These are phyloP conservation scores for Ips typographus DNA, from an alignment of 1,140 invertebrate species.

Conservation along the genomic window DNA sequence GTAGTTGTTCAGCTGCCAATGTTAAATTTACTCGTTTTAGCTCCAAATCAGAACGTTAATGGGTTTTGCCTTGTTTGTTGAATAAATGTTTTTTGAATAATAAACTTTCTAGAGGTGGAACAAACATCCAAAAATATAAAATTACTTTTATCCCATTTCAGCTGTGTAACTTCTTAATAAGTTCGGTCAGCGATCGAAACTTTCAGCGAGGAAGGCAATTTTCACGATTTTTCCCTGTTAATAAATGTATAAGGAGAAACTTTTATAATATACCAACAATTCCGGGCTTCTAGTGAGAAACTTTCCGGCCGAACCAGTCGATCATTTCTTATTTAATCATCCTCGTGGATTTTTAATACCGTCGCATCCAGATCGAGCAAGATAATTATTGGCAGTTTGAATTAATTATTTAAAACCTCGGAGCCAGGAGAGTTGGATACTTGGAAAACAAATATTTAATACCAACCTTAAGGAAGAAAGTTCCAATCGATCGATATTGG, in stretches of 20 bases:
- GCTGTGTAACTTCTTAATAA: conserved; percentile 23
- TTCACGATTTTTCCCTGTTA: conserved; percentile 7
- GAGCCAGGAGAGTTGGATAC: neutral
- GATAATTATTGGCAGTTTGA: neutral
- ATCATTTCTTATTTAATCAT: neutral
- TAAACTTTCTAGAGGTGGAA: conserved; percentile 15
- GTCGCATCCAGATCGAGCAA: neutral
- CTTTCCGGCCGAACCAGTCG: neutral
- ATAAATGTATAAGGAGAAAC: conserved; percentile 17
- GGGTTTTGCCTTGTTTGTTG: conserved; percentile 3
- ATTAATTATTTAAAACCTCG: neutral
- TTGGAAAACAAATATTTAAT: conserved; percentile 13
- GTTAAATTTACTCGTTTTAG: neutral
- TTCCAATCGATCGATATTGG: neutral
- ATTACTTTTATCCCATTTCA: conserved; percentile 24
- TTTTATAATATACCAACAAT: conserved; percentile 16
- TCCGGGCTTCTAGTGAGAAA: neutral
- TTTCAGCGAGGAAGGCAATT: conserved; percentile 12
- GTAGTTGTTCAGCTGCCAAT: conserved; percentile 1
- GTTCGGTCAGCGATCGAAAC: conserved; percentile 19
- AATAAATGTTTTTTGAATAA: conserved; percentile 6
- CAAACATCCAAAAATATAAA: conserved; percentile 27
- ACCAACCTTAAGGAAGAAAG: neutral
- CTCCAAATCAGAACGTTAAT: neutral
- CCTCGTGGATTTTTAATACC: neutral